phyloP scores from a whole-genome alignment of 2,113 vertebrate species.

The Corythoichthys intestinalis region DNA sequence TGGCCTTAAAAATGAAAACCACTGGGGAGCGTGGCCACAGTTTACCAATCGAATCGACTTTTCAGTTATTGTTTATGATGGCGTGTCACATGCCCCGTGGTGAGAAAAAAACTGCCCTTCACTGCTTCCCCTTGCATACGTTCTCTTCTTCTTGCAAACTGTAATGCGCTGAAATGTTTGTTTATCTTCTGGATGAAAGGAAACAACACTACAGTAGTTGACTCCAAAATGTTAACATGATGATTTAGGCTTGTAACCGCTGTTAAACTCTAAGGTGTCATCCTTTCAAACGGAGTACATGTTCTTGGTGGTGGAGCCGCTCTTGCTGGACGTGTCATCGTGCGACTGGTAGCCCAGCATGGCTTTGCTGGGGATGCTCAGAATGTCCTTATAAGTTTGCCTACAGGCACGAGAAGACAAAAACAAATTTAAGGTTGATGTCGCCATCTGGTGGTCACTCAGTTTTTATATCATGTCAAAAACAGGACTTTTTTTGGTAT shows the following conservation, averaged over 20 bases:
- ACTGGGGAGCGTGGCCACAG: constrained; percentile 53
- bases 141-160: constrained; percentile 39
- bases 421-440: not conserved
- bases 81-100: constrained; percentile 33
- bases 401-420: constrained; percentile 43
- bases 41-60: constrained; percentile 52
- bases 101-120: constrained; percentile 68
- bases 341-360: constrained; percentile 80
- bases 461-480: not conserved
- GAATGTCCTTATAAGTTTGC: constrained; percentile 77
- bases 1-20: constrained; percentile 53
- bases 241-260: constrained; percentile 69
- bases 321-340: constrained; percentile 83
- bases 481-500: too few relatives aligned
- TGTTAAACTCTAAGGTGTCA: constrained; percentile 67
- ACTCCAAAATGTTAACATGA: constrained; percentile 66
- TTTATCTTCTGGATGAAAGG: constrained; percentile 62
- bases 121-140: constrained; percentile 47
- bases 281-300: constrained; percentile 76
- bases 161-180: not conserved
- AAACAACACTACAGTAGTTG: constrained; percentile 73
- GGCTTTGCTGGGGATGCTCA: constrained; percentile 71
- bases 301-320: constrained; percentile 81
- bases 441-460: constrained; percentile 44
- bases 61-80: constrained; percentile 59